Percentiles rank a stretch among this genome's conserved stretches.
Evolutionary conservation across 2,888 invertebrate species (phyloP).

Genomic region (Machimus rusticus): DNA sequence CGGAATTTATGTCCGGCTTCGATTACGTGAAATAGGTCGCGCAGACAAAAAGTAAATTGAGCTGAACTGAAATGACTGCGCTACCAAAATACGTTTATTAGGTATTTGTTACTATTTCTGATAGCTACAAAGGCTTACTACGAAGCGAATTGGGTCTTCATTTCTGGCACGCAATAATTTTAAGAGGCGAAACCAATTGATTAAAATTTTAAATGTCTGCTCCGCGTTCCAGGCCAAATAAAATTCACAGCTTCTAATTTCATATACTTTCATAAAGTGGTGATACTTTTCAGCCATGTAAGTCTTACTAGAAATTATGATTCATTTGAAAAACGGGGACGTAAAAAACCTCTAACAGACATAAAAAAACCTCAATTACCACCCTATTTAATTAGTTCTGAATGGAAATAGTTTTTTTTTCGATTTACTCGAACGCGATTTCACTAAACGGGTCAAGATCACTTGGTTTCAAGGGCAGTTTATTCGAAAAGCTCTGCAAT

Average conservation of each 20-base stretch:
- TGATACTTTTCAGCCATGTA: background rate
- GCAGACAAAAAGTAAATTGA: no score
- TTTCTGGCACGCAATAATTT: background rate
- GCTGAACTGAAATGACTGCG: no score
- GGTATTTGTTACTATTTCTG: no score
- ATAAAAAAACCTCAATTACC: no score
- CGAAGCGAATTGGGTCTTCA: no score
- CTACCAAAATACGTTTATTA: no score
- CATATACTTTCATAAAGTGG: background rate
- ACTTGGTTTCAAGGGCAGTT: background rate
- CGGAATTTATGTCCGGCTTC: no score
- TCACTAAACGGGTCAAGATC: background rate
- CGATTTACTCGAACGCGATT: background rate
- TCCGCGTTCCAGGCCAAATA: no score
- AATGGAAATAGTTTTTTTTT: background rate
- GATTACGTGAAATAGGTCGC: no score
- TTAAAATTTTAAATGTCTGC: background rate
- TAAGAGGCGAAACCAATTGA: background rate
- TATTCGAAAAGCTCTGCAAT: background rate
- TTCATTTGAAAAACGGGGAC: background rate
- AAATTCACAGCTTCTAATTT: no score
- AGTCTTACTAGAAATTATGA: background rate
- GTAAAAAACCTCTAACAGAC: background rate
- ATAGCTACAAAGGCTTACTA: no score
- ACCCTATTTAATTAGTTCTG: background rate